These are phyloP conservation scores for Ceratina calcarata DNA, from an alignment of 1,140 invertebrate species.

Conservation along the genomic window DNA sequence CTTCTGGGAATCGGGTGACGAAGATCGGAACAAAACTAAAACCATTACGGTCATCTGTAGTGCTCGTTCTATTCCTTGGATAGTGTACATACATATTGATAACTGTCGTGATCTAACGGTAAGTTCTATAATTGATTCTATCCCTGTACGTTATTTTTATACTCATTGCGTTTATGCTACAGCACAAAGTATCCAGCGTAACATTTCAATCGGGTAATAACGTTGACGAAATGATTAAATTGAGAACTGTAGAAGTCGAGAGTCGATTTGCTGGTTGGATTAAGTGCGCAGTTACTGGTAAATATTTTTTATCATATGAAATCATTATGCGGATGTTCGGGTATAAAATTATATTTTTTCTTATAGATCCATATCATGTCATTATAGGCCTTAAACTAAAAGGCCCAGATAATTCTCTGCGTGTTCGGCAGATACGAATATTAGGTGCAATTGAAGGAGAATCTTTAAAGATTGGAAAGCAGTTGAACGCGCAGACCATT, in stretches of 20 bases:
- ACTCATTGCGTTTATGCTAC: slow-evolving; percentile 67
- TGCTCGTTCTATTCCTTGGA: slow-evolving; percentile 83
- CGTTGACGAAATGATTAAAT: slow-evolving; percentile 89
- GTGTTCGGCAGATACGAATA: slow-evolving; percentile 91
- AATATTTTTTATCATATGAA: slow-evolving; percentile 32
- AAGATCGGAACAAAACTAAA: slow-evolving; percentile 95
- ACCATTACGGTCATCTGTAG: slow-evolving; percentile 83
- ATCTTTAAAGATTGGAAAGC: slow-evolving; percentile 79
- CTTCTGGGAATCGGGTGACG: slow-evolving; percentile 99
- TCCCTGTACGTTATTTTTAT: slow-evolving; percentile 29
- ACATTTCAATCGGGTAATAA: slow-evolving; percentile 90
- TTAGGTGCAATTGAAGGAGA: slow-evolving; percentile 83
- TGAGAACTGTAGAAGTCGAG: slow-evolving; percentile 92
- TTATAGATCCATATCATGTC: slow-evolving; percentile 79
- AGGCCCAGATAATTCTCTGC: slow-evolving; percentile 93
- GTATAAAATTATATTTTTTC: not conserved
- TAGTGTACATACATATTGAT: slow-evolving; percentile 94
- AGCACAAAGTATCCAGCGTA: slow-evolving; percentile 94
- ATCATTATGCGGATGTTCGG: not conserved
- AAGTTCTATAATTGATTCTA: not conserved
- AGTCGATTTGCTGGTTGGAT: slow-evolving; percentile 91
- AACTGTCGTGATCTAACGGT: slow-evolving; percentile 91
- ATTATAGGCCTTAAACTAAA: slow-evolving; percentile 91
- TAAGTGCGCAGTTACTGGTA: slow-evolving; percentile 88
- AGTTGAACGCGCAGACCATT: slow-evolving; percentile 83